Conservation (phyloP, 2,888 invertebrate species). For the Tinea pellionella region DNA sequence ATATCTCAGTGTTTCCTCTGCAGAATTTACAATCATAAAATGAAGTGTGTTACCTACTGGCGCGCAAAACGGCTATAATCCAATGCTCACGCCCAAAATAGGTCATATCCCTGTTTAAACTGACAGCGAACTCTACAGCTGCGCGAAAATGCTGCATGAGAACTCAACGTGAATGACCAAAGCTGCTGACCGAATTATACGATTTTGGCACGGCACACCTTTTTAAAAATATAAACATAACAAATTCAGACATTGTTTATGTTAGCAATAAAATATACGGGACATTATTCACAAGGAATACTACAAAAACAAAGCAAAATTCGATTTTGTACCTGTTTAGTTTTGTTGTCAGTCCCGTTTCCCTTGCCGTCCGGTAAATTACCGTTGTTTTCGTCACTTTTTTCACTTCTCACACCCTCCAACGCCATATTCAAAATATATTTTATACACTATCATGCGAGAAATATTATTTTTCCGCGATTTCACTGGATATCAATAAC, state of each 20-base stretch:
- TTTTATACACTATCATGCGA: slow-evolving; percentile 64
- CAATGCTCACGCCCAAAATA: slow-evolving; percentile 44
- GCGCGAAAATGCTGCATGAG: slow-evolving; percentile 38
- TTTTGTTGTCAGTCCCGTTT: slow-evolving; percentile 70
- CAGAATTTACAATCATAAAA: neutral
- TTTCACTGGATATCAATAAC: slow-evolving; percentile 40
- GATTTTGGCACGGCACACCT: neutral
- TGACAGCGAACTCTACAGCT: slow-evolving; percentile 41
- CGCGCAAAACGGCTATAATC: slow-evolving; percentile 24
- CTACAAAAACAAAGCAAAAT: neutral
- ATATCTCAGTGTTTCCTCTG: neutral
- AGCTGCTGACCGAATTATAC: neutral
- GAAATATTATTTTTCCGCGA: slow-evolving; percentile 35
- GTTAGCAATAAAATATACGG: neutral
- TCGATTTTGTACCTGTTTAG: slow-evolving; percentile 58
- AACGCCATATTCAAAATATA: slow-evolving; percentile 58
- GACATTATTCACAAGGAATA: neutral
- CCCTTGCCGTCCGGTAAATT: slow-evolving; percentile 62
- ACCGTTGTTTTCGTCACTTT: slow-evolving; percentile 65
- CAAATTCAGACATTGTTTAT: neutral
- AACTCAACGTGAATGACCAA: neutral
- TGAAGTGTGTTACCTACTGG: neutral
- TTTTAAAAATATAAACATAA: neutral
- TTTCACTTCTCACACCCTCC: slow-evolving; percentile 67
- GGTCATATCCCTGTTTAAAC: slow-evolving; percentile 55